These are phyloP conservation scores for Synodontis membranacea DNA, from an alignment of 2,113 vertebrate species.

Conservation along the genomic window DNA sequence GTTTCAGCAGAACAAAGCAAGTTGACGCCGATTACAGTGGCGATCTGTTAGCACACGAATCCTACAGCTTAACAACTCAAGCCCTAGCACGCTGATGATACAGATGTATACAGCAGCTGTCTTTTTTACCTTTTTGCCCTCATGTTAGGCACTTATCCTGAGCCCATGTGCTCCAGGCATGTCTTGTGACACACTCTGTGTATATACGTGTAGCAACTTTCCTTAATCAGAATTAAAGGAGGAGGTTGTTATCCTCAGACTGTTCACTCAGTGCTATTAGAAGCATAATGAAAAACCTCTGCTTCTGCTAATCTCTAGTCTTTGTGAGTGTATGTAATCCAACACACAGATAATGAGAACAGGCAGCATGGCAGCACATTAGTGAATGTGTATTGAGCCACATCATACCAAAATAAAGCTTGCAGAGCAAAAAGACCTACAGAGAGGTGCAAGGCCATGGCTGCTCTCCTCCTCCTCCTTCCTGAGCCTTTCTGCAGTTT, in stretches of 20 bases:
- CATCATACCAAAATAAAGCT: conserved; percentile 67
- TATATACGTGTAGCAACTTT: not conserved
- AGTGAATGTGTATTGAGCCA: conserved; percentile 67
- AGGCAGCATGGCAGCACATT: conserved; percentile 69
- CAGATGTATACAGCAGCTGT: not conserved
- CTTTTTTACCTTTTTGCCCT: conserved; percentile 2
- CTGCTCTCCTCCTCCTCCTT: conserved; percentile 39
- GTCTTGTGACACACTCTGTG: not conserved
- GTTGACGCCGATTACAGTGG: not conserved
- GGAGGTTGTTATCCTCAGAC: not conserved
- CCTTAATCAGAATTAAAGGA: not conserved
- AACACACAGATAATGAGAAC: conserved; percentile 67
- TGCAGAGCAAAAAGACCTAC: conserved; percentile 47
- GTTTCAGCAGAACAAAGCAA: conserved; percentile 17
- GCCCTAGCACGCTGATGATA: not conserved
- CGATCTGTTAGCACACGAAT: not conserved
- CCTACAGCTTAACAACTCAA: conserved; percentile 2
- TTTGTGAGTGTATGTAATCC: conserved; percentile 38
- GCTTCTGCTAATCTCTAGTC: conserved; percentile 1
- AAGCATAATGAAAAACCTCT: not conserved
- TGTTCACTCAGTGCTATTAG: not conserved
- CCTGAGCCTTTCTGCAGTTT: conserved; percentile 3
- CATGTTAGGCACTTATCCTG: not conserved
- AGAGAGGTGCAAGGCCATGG: conserved; percentile 24
- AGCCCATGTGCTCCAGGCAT: not conserved